Evolutionary conservation across 2,888 invertebrate genomes (phyloP).

Genomic region (Aphrophora alni): DNA sequence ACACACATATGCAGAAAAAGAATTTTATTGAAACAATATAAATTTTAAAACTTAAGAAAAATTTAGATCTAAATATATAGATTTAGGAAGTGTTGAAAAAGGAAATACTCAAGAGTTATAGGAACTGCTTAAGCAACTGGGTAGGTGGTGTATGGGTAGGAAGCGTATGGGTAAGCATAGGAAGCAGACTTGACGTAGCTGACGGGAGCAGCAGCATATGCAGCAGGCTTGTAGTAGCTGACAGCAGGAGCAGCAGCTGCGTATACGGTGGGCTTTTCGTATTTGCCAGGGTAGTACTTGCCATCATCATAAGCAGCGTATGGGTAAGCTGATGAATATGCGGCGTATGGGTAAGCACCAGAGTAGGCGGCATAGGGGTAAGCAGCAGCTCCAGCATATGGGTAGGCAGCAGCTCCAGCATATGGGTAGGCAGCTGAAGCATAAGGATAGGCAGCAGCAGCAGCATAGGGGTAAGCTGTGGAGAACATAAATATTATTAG

Average conservation of each 20-base stretch:
- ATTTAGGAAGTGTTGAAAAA: neutral
- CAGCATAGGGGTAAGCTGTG: slow-evolving; percentile 36
- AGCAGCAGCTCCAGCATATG: slow-evolving; percentile 2
- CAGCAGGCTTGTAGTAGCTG: neutral
- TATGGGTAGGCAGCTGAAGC: slow-evolving; percentile 42
- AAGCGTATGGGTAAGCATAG: slow-evolving; percentile 29
- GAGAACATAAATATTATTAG: no score
- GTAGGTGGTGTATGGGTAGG: slow-evolving; percentile 41
- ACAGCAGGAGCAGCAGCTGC: slow-evolving; percentile 42
- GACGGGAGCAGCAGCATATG: slow-evolving; percentile 28
- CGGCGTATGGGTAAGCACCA: slow-evolving; percentile 15
- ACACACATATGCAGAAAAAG: neutral
- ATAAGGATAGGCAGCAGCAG: slow-evolving; percentile 40
- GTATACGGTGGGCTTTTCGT: slow-evolving; percentile 23
- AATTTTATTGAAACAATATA: neutral
- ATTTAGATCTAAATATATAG: neutral
- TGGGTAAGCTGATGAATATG: slow-evolving; percentile 29
- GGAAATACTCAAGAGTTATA: neutral
- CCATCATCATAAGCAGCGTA: slow-evolving; percentile 39
- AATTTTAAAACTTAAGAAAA: neutral
- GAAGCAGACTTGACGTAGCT: slow-evolving; percentile 26
- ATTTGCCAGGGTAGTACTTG: slow-evolving; percentile 40
- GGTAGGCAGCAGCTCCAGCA: slow-evolving; percentile 18
- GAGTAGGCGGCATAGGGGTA: slow-evolving; percentile 33
- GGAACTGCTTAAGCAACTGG: neutral